These are phyloP conservation scores for Planiliza haematocheilus DNA, from an alignment of 2,113 vertebrate species.

Conservation along the genomic window DNA sequence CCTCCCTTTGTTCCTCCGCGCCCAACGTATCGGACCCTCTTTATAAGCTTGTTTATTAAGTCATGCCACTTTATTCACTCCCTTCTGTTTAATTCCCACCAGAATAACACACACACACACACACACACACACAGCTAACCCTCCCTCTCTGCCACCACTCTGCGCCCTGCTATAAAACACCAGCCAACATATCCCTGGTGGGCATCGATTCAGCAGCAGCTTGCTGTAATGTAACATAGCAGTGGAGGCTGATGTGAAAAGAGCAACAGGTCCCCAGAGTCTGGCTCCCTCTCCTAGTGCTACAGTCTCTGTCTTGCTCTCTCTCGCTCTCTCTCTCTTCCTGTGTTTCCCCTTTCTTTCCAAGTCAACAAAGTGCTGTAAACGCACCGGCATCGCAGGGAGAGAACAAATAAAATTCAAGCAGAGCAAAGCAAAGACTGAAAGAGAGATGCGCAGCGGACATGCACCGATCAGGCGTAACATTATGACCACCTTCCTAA, in stretches of 20 bases:
- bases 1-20: neutral
- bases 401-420: neutral
- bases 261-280: slow-evolving; percentile 70
- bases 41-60: slow-evolving; percentile 4
- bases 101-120: slow-evolving; percentile 11
- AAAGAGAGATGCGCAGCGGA: neutral
- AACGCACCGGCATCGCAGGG: neutral
- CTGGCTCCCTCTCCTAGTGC: slow-evolving; percentile 29
- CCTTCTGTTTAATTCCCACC: neutral
- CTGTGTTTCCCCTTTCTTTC: neutral
- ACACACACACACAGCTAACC: slow-evolving; percentile 1
- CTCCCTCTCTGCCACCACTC: neutral
- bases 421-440: neutral
- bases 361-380: neutral
- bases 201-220: slow-evolving; percentile 57
- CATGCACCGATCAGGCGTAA: neutral
- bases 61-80: neutral
- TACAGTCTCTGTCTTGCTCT: slow-evolving; percentile 16
- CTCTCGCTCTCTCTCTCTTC: slow-evolving; percentile 13
- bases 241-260: slow-evolving; percentile 61
- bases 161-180: slow-evolving; percentile 59
- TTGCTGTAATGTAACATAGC: slow-evolving; percentile 58
- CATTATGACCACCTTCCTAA: too few species aligned
- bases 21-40: neutral
- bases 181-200: slow-evolving; percentile 57